Percentiles rank a stretch among this genome's conserved stretches.
These are phyloP conservation scores for Megaleporinus macrocephalus DNA, from an alignment of 2,113 vertebrate species.

Conservation along the genomic window DNA sequence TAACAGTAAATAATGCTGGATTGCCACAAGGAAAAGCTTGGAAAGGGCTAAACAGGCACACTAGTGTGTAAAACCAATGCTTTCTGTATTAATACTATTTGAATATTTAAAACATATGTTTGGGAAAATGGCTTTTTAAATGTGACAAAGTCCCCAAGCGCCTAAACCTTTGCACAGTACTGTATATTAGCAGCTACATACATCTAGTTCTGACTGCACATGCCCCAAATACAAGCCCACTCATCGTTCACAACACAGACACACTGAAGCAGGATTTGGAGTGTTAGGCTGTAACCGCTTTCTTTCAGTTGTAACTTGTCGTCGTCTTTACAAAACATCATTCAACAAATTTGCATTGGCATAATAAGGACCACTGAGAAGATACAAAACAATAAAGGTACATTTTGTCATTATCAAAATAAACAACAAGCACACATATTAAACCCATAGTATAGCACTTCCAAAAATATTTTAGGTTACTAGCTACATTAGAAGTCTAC, in stretches of 20 bases:
- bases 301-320: constrained; percentile 53
- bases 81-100: too few relatives aligned
- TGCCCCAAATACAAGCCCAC: background rate
- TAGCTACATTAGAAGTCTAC: constrained; percentile 62
- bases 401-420: constrained; percentile 61
- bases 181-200: too few relatives aligned
- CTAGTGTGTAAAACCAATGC: too few relatives aligned
- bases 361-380: constrained; percentile 57
- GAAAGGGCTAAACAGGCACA: too few relatives aligned
- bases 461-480: constrained; percentile 59
- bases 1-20: too few relatives aligned
- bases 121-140: too few relatives aligned
- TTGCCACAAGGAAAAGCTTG: too few relatives aligned
- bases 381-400: constrained; percentile 59
- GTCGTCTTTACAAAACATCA: constrained; percentile 60
- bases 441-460: constrained; percentile 60
- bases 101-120: too few relatives aligned
- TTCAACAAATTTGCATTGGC: constrained; percentile 57
- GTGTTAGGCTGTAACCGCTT: constrained; percentile 49
- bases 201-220: background rate
- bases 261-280: constrained; percentile 5
- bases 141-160: too few relatives aligned
- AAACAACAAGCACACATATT: constrained; percentile 56
- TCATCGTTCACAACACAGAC: background rate
- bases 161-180: too few relatives aligned